Conservation (phyloP, 2,797 vertebrate species). For the Diceros bicornis region DNA sequence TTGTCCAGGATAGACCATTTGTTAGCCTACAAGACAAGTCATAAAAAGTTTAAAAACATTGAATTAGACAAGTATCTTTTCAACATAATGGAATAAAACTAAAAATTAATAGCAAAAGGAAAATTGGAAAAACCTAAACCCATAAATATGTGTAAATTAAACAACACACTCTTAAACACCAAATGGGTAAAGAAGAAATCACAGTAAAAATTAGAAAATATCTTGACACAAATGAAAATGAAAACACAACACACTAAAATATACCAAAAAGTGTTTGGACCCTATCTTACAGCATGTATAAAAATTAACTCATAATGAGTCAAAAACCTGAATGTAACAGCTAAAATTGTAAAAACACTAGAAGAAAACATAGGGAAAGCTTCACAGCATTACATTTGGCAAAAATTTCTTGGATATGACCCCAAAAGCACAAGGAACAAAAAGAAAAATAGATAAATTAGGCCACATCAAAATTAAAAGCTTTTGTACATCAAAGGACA, state of each 20-base stretch:
- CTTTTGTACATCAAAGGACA: too few relatives aligned
- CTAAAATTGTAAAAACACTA: not conserved
- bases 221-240: not conserved
- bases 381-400: not conserved
- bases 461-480: too few relatives aligned
- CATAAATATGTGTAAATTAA: not conserved
- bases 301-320: not conserved
- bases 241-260: not conserved
- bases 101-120: not conserved
- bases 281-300: not conserved
- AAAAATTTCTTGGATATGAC: not conserved
- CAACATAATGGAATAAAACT: not conserved
- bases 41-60: not conserved
- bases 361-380: not conserved
- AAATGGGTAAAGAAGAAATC: not conserved
- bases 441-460: too few relatives aligned
- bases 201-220: not conserved
- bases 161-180: not conserved
- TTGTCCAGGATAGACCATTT: not conserved
- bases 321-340: too few relatives aligned
- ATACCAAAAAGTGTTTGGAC: not conserved
- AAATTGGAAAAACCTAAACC: not conserved
- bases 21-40: not conserved
- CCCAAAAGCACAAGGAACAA: not conserved
- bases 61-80: not conserved